These are phyloP conservation scores for Rhinoderma darwinii DNA, from an alignment of 2,113 vertebrate species.

Conservation along the genomic window DNA sequence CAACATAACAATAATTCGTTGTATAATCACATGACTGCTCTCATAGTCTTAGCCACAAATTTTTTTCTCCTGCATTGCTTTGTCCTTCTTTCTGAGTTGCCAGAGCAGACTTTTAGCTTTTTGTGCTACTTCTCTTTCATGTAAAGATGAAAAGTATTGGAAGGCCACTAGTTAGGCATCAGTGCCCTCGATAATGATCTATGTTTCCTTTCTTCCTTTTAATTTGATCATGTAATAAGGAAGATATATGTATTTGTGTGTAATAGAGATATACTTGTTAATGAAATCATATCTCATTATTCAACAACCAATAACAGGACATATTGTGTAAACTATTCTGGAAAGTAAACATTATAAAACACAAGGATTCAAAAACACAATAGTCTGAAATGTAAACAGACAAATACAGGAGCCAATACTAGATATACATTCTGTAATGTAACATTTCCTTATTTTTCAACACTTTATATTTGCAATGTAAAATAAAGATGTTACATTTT, in stretches of 20 bases:
- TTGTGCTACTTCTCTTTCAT: not conserved
- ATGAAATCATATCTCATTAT: not conserved
- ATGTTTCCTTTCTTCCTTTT: not conserved
- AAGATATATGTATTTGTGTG: not conserved
- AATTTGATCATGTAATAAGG: not conserved
- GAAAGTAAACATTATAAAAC: not conserved
- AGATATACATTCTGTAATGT: not conserved
- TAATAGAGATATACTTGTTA: not conserved
- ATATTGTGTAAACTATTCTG: not conserved
- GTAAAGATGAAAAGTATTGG: constrained; percentile 3
- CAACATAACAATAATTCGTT: not conserved
- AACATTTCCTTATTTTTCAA: constrained; percentile 18
- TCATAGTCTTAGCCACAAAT: not conserved
- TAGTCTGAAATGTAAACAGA: not conserved
- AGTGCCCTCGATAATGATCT: constrained; percentile 2
- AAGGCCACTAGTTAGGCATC: constrained; percentile 13
- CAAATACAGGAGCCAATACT: not conserved
- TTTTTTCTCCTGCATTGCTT: not conserved
- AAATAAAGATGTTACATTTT: constrained; percentile 54
- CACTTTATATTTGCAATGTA: constrained; percentile 31
- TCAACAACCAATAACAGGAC: not conserved
- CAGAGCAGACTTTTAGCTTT: not conserved
- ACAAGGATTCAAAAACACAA: not conserved
- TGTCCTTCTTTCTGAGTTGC: not conserved
- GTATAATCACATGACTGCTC: not conserved